These are phyloP conservation scores for Apamea sordens DNA, from an alignment of 2,888 invertebrate genomes.

Conservation along the genomic window DNA sequence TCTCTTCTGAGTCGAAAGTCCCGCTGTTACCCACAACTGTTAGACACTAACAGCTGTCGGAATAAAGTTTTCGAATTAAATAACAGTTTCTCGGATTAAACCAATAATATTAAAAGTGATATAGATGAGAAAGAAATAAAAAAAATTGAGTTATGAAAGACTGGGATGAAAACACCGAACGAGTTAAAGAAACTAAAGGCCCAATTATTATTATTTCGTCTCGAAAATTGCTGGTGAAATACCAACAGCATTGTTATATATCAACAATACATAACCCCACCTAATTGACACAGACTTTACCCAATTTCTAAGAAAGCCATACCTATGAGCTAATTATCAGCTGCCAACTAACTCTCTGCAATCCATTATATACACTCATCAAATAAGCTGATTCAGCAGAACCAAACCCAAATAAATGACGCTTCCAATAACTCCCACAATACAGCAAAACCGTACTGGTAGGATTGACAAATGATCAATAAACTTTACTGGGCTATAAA, in stretches of 20 bases:
- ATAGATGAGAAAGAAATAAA: background rate
- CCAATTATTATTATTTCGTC: too few relatives aligned
- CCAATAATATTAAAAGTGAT: constrained; percentile 13
- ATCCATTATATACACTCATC: background rate
- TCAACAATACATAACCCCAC: background rate
- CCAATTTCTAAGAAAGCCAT: background rate
- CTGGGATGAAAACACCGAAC: background rate
- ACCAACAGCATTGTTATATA: background rate
- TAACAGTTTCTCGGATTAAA: constrained; percentile 9
- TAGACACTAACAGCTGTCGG: constrained; percentile 26
- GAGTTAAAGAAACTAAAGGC: background rate
- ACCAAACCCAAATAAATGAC: constrained; percentile 27
- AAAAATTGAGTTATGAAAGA: background rate
- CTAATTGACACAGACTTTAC: background rate
- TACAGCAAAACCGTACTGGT: constrained; percentile 23
- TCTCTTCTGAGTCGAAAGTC: constrained; percentile 14
- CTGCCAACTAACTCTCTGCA: background rate
- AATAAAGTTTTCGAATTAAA: constrained; percentile 52
- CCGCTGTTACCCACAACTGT: constrained; percentile 27
- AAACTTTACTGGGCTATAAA: constrained; percentile 65
- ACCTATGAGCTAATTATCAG: background rate
- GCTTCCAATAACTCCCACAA: constrained; percentile 41
- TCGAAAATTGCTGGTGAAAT: background rate
- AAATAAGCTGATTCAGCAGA: constrained; percentile 15
- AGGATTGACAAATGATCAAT: constrained; percentile 63